Evolutionary conservation across 2,113 vertebrate species (phyloP).

Genomic region (Chrysochloris asiatica): DNA sequence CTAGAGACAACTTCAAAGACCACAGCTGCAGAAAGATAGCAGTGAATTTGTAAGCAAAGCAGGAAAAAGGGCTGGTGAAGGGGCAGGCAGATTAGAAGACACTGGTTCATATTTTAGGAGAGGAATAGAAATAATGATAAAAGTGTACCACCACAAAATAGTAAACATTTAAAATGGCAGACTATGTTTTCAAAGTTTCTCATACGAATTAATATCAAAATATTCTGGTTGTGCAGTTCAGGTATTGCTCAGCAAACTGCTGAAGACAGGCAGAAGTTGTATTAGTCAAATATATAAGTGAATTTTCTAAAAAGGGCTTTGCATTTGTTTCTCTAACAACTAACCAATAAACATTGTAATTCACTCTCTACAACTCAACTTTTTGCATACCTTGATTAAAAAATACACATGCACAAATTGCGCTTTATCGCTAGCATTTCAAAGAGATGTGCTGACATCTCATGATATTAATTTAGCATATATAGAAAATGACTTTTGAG

Average conservation of each 20-base stretch:
- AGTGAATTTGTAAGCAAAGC: background rate
- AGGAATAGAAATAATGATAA: background rate
- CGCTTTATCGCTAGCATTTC: background rate
- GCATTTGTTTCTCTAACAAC: background rate
- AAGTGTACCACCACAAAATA: background rate
- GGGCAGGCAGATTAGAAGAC: background rate
- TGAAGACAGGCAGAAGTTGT: background rate
- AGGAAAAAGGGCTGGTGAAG: background rate
- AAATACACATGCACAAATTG: background rate
- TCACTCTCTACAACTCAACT: background rate
- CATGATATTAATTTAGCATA: background rate
- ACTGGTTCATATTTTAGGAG: background rate
- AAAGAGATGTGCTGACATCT: background rate
- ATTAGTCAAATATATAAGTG: background rate
- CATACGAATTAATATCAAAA: background rate
- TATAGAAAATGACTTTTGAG: too few species aligned
- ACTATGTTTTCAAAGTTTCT: background rate
- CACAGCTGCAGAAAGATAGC: background rate
- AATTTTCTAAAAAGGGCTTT: background rate
- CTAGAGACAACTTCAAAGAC: background rate
- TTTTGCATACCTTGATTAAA: background rate
- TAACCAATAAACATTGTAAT: constrained; percentile 1
- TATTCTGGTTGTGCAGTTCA: background rate
- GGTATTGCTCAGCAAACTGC: background rate
- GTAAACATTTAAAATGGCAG: background rate